Percentiles rank a stretch among this genome's conserved stretches.
Conservation (phyloP, 2,888 invertebrate species). For the Biston stratarius region DNA sequence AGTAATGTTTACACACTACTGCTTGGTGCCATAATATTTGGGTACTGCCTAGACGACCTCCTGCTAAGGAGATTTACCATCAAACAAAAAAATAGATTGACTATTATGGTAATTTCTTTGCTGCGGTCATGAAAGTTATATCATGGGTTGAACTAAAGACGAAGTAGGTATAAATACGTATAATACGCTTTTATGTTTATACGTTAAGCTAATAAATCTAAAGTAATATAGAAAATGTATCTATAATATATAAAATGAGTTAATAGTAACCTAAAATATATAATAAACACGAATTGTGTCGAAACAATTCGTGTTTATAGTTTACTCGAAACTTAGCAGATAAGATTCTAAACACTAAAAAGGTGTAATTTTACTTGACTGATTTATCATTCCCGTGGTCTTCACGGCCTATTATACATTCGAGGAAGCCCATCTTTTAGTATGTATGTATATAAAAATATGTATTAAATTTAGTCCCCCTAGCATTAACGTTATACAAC, state of each 20-base stretch:
- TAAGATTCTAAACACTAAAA: conserved; percentile 1
- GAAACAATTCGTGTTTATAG: no score
- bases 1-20: no score
- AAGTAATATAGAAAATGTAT: background rate
- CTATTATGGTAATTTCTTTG: no score
- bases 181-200: background rate
- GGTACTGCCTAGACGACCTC: no score
- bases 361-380: conserved; percentile 34
- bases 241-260: background rate
- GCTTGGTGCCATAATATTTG: no score
- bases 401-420: conserved; percentile 37
- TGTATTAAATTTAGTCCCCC: background rate
- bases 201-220: background rate
- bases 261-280: background rate
- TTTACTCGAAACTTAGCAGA: background rate
- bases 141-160: background rate
- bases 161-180: background rate
- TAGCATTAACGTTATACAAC: background rate
- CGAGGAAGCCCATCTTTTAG: conserved; percentile 1
- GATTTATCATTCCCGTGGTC: conserved; percentile 47
- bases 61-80: no score
- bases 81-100: no score
- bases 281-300: background rate
- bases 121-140: no score
- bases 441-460: background rate